Conservation (phyloP, 2,888 invertebrate genomes). For the Sarcophaga subvicina region DNA sequence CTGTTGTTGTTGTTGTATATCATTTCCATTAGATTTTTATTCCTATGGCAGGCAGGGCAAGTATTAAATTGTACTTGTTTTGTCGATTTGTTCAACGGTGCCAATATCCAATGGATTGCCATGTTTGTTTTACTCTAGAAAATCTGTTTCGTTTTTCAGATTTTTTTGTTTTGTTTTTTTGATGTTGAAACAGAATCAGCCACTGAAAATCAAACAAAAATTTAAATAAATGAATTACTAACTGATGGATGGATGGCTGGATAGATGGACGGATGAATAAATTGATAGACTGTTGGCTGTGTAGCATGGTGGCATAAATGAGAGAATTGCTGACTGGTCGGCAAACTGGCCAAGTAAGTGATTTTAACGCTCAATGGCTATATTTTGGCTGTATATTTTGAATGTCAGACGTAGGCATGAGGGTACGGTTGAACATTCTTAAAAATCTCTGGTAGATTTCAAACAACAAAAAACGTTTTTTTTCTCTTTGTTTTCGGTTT, state of each 20-base stretch:
- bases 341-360: constrained; percentile 7
- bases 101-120: not conserved
- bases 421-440: too few relatives aligned
- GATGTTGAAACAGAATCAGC: constrained; percentile 7
- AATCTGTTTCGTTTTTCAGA: too few relatives aligned
- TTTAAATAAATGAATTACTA: constrained; percentile 61
- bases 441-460: constrained; percentile 26
- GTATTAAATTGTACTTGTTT: constrained; percentile 37
- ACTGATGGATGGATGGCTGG: constrained; percentile 30
- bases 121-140: not conserved
- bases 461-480: constrained; percentile 21
- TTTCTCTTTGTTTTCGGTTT: constrained; percentile 18
- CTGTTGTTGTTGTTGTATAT: not conserved
- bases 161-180: not conserved
- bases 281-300: constrained; percentile 1
- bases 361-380: constrained; percentile 26
- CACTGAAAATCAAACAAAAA: constrained; percentile 59
- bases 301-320: not conserved
- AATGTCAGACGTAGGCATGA: constrained; percentile 56
- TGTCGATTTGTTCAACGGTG: not conserved
- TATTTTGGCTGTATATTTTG: constrained; percentile 43
- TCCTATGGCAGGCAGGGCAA: not conserved
- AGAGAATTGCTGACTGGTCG: constrained; percentile 5
- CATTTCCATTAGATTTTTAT: not conserved
- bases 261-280: constrained; percentile 3